Base-by-base conservation (phyloP, 2,888 invertebrate species). In the Ischnura elegans region DNA sequence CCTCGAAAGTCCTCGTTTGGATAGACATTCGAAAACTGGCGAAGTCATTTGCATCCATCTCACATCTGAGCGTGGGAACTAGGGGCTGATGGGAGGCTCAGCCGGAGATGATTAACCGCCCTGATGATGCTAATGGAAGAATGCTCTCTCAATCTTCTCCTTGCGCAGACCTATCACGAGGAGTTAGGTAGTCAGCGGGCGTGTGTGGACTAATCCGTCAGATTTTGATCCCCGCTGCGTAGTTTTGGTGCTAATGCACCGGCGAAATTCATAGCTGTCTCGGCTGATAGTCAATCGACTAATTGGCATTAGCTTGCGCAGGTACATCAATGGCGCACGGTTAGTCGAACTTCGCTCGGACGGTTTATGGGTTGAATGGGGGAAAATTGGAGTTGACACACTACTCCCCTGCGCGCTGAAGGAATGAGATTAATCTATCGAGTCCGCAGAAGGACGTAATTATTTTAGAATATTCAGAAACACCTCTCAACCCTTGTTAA, bases 11-110 rank as follows among this genome's bases (percentile, higher is more conserved):
- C n/a, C 29, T n/a, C 36, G 0, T 76, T 76, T 10, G 10, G 76
- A 76, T 76, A 76, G 76, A 76, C 36, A 76, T 76, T 76, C 76
- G 76, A 76, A 76, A 36, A 76, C 76, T 76, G 36, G 76, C 76
- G 2, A 76, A 29, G 76, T 36, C 76, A 36, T 76, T 76, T 76
- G 76, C 29, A 36, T 76, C 76, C 76, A 16, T 76, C 51, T 6
- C 76, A 36, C 76, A 76, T 76, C 76, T 76, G 76, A 10, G 36
- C 10, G 76, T 5, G 8, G 76, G 36, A 76, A 76, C 36, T 76
- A 8, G 13, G 51, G 51, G 2, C 16, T 13, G 13, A 19, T 2
- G 6, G 76, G 76, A 76, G 76, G 76, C 36, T 76, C 13, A 36
- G 76, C 29, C 10, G 76, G 13, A 76, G 76, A 76, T 76, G 29